phyloP scores from a whole-genome alignment of 2,888 invertebrate species.

The Pelosia muscerda region DNA sequence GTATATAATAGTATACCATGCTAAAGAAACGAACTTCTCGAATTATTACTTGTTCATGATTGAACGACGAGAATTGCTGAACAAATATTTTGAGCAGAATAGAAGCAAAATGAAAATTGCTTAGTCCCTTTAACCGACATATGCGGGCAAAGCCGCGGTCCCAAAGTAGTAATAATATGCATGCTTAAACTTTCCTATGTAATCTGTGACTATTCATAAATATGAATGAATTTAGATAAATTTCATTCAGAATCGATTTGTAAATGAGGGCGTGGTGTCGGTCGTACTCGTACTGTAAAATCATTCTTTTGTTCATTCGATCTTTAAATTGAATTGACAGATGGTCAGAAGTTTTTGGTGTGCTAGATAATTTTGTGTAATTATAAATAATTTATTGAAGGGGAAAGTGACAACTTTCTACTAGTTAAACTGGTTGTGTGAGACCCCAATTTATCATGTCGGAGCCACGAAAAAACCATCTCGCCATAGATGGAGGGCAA shows the following conservation, averaged over 20 bases:
- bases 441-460: slow-evolving; percentile 67
- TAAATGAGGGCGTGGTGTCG: slow-evolving; percentile 37
- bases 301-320: slow-evolving; percentile 22
- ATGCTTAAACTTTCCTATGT: too few species aligned
- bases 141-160: too few species aligned
- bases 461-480: slow-evolving; percentile 79
- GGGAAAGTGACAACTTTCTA: slow-evolving; percentile 17
- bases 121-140: too few species aligned
- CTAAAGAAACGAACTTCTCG: too few species aligned
- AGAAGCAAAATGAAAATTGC: too few species aligned
- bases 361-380: slow-evolving; percentile 26
- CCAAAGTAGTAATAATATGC: too few species aligned
- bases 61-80: too few species aligned
- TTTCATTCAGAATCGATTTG: not conserved
- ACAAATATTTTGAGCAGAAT: too few species aligned
- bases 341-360: slow-evolving; percentile 30
- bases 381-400: slow-evolving; percentile 9
- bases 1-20: too few species aligned
- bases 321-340: slow-evolving; percentile 24
- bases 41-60: too few species aligned
- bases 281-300: slow-evolving; percentile 6
- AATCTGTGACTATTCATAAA: too few species aligned
- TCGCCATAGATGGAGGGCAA: slow-evolving; percentile 79
- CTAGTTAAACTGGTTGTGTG: slow-evolving; percentile 12
- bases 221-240: too few species aligned